Percentiles rank a stretch among this genome's conserved stretches.
These are phyloP conservation scores for Sterna hirundo DNA, from an alignment of 2,113 vertebrate species.

Conservation along the genomic window DNA sequence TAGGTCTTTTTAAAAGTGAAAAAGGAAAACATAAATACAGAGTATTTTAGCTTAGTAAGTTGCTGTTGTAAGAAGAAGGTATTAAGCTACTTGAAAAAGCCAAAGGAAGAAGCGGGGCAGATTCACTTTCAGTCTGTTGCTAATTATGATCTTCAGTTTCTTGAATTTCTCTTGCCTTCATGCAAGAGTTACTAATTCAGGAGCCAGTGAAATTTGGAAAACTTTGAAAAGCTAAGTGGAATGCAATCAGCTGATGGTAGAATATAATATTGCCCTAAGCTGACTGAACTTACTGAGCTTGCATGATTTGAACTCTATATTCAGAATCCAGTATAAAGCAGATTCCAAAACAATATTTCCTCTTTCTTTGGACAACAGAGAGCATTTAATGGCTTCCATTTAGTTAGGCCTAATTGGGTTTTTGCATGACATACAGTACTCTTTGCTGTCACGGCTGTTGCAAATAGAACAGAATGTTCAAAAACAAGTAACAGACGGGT, in stretches of 20 bases:
- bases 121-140: neutral
- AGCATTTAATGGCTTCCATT: slow-evolving; percentile 41
- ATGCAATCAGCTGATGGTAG: neutral
- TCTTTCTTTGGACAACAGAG: slow-evolving; percentile 24
- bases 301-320: slow-evolving; percentile 8
- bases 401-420: slow-evolving; percentile 43
- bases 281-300: neutral
- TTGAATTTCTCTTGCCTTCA: neutral
- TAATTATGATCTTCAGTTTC: neutral
- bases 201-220: slow-evolving; percentile 30
- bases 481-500: slow-evolving; percentile 45
- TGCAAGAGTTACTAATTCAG: neutral
- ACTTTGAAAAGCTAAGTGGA: slow-evolving; percentile 4
- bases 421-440: slow-evolving; percentile 38
- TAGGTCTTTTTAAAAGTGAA: neutral
- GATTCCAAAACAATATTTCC: slow-evolving; percentile 27
- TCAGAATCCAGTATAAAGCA: slow-evolving; percentile 41
- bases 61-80: neutral
- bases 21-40: neutral
- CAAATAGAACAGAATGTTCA: slow-evolving; percentile 69
- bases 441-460: slow-evolving; percentile 49
- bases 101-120: neutral
- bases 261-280: slow-evolving; percentile 8
- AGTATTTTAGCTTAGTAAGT: neutral
- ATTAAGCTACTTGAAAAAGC: neutral